Evolutionary conservation across 2,113 vertebrate genomes (phyloP), one percentile per base, ranked within the genome.

Genomic region (Triplophysa dalaica): DNA sequence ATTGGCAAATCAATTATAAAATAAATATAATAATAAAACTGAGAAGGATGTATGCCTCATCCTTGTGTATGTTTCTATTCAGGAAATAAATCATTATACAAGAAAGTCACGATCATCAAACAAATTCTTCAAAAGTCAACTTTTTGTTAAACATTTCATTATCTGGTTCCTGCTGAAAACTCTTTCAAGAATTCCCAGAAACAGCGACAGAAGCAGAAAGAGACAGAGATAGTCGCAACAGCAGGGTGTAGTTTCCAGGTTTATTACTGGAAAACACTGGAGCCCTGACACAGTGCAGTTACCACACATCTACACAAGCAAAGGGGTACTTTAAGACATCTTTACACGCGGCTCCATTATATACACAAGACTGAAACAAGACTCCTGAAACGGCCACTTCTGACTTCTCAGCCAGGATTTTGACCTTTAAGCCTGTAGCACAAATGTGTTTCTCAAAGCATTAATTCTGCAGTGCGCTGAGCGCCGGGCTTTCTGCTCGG

Each of bases 391-490:
- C 73, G 68, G 62, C 74, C 68, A 80, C 68, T 73, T 77, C 16
- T 63, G 58, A 75, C 72, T 48, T 63, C 73, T 62, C 10, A 75
- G 58, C 72, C 58, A 63, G 72, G 72, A 63, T 26, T 60, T 17
- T 81, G 78, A 84, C 82, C 82, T 84, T 84, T 84, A 84, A 72
- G 74, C 52, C 41, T 81, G 33, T 16, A 80, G 66, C 6, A 80
- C 38, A 72, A 77, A 80, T 29, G 29, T 77, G 66, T 80, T 80
- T 38, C 73, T 72, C 67, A 52, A 48, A 61, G 41, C 43, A 75
- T 63, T 29, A 63, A 75, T 75, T 48, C 9, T 19, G 38, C 72
- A 26, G 68, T 5, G 60, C 9, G 2, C 58, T 29, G 16, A 48
- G 22, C 38, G 13, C 6, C 12, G 19, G 22, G 22, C 4, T 63